Percentiles rank a stretch among this genome's conserved stretches.
Evolutionary conservation across 2,113 vertebrate species (phyloP).

Genomic region (Halichoeres trimaculatus): DNA sequence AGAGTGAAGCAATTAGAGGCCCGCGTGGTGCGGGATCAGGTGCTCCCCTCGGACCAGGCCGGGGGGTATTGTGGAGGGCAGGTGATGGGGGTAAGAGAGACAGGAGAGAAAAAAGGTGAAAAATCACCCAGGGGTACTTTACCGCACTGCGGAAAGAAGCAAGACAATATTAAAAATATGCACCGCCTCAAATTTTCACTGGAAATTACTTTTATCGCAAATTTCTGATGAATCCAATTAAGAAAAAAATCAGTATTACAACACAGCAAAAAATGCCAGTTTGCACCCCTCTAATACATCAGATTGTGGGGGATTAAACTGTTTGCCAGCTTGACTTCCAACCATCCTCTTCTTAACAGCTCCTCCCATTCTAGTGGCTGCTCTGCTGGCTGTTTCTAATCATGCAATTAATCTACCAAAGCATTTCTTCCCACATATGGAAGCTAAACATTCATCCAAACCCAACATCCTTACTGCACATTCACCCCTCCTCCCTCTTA

Average conservation of each 20-base stretch:
- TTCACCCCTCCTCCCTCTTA: background rate
- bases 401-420: background rate
- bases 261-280: background rate
- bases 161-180: constrained; percentile 71
- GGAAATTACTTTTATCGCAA: constrained; percentile 71
- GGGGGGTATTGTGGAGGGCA: constrained; percentile 55
- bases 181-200: constrained; percentile 62
- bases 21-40: constrained; percentile 56
- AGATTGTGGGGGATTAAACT: constrained; percentile 9
- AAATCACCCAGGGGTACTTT: constrained; percentile 78
- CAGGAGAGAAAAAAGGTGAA: constrained; percentile 60
- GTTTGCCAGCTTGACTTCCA: constrained; percentile 24
- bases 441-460: constrained; percentile 7
- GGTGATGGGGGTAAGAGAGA: constrained; percentile 60
- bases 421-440: background rate
- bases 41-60: constrained; percentile 48
- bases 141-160: constrained; percentile 81
- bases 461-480: constrained; percentile 10
- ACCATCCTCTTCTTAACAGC: background rate
- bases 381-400: background rate
- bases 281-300: constrained; percentile 17
- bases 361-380: constrained; percentile 1
- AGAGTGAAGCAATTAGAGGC: constrained; percentile 67
- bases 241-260: constrained; percentile 14
- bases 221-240: constrained; percentile 37